Percentiles rank a stretch among this genome's conserved stretches.
phyloP scores from a whole-genome alignment of 2,113 vertebrate genomes.

The Alethe castanea region DNA sequence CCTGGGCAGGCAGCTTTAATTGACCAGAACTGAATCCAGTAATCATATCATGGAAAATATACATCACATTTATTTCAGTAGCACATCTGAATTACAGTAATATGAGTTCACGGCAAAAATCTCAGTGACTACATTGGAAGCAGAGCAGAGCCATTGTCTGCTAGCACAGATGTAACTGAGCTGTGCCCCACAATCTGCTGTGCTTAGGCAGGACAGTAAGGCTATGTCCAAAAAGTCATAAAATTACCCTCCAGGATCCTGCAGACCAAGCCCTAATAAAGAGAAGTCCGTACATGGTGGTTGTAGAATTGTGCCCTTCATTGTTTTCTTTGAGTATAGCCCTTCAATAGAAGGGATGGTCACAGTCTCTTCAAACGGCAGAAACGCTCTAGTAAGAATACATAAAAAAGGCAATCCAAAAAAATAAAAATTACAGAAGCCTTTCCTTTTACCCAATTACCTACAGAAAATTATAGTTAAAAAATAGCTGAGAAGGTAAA shows the following conservation, averaged over 20 bases:
- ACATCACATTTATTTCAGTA: slow-evolving; percentile 45
- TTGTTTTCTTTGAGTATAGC: not conserved
- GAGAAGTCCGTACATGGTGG: not conserved
- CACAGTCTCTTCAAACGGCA: not conserved
- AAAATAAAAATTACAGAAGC: not conserved
- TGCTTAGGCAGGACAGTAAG: not conserved
- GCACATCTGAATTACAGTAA: slow-evolving; percentile 25
- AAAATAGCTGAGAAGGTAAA: not conserved
- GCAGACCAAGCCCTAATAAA: not conserved
- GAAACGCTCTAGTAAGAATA: not conserved
- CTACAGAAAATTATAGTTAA: not conserved
- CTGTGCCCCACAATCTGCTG: not conserved
- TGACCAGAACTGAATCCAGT: slow-evolving; percentile 59
- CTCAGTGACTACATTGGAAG: not conserved
- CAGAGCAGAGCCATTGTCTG: slow-evolving; percentile 2
- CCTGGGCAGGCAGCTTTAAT: slow-evolving; percentile 36
- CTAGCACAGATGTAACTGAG: not conserved
- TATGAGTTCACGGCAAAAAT: slow-evolving; percentile 6
- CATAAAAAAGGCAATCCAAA: not conserved
- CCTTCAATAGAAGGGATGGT: not conserved
- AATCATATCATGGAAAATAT: slow-evolving; percentile 53
- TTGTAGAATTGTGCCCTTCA: not conserved
- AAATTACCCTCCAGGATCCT: not conserved
- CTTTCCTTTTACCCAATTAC: not conserved
- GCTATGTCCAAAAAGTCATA: not conserved